Conservation (phyloP, 2,888 invertebrate species). For the Bugulina stolonifera region DNA sequence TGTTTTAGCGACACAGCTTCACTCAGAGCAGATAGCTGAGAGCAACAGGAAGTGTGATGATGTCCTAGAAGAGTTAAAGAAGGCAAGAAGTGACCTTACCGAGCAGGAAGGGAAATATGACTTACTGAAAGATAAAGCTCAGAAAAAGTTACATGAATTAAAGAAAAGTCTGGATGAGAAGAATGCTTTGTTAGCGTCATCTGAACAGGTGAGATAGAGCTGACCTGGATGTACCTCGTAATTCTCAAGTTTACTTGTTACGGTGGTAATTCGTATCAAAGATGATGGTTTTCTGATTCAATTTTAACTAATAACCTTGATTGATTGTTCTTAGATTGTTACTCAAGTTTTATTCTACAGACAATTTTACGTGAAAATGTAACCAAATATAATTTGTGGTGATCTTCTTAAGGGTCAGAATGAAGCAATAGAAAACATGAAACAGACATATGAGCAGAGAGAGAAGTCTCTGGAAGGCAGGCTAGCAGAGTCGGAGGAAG, state of each 20-base stretch:
- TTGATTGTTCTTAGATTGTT: no score
- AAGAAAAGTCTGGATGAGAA: constrained; percentile 32
- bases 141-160: constrained; percentile 33
- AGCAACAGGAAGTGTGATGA: neutral
- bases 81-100: neutral
- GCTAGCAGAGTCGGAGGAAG: constrained; percentile 33
- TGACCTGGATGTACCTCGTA: no score
- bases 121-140: constrained; percentile 36
- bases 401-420: no score
- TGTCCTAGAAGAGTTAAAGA: neutral
- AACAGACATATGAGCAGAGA: constrained; percentile 16
- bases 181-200: neutral
- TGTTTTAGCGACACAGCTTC: neutral
- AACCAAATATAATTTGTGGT: no score
- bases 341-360: no score
- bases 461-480: constrained; percentile 29
- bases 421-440: constrained; percentile 7
- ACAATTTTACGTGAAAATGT: no score
- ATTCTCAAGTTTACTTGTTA: no score
- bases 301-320: no score
- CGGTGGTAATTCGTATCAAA: no score
- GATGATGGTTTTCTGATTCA: no score
- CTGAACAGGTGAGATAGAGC: constrained; percentile 8
- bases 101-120: constrained; percentile 10
- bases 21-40: neutral